Conservation (phyloP, 2,797 vertebrate genomes). For the Cirrhinus mrigala region DNA sequence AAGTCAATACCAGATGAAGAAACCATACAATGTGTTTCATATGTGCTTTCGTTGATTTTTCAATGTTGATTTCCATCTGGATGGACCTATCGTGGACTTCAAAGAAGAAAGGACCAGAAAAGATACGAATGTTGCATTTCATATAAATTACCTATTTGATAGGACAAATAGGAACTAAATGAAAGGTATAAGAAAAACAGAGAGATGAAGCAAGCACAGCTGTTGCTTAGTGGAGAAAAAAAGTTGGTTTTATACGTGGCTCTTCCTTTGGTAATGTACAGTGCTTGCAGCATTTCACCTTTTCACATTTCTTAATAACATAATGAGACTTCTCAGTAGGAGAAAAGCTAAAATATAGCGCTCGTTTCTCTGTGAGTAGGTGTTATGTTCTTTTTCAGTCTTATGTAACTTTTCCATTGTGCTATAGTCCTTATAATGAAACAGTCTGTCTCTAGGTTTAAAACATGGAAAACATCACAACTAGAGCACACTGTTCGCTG, state of each 20-base stretch:
- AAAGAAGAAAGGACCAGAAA: not conserved
- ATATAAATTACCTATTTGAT: not conserved
- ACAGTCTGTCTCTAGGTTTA: conserved; percentile 40
- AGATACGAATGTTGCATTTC: not conserved
- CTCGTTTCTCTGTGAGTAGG: conserved; percentile 39
- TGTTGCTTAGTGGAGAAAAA: conserved; percentile 6
- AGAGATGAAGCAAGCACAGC: not conserved
- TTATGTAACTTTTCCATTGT: conserved; percentile 52
- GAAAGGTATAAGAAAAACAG: conserved; percentile 2
- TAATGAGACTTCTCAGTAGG: conserved; percentile 27
- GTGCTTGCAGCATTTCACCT: conserved; percentile 32
- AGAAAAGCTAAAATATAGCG: conserved; percentile 33
- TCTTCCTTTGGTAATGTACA: conserved; percentile 40
- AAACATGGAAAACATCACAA: conserved; percentile 45
- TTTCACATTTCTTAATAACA: conserved; percentile 41
- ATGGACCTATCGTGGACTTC: conserved; percentile 12
- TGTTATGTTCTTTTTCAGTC: conserved; percentile 44
- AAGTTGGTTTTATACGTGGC: conserved; percentile 7
- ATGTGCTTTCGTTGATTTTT: conserved; percentile 15
- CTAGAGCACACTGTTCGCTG: conserved; percentile 34
- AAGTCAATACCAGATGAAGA: conserved; percentile 27
- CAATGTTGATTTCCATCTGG: not conserved
- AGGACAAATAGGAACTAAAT: not conserved
- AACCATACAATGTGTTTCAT: conserved; percentile 5
- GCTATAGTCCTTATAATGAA: conserved; percentile 50